phyloP scores from a whole-genome alignment of 2,113 vertebrate genomes.

The Leptodactylus fuscus region DNA sequence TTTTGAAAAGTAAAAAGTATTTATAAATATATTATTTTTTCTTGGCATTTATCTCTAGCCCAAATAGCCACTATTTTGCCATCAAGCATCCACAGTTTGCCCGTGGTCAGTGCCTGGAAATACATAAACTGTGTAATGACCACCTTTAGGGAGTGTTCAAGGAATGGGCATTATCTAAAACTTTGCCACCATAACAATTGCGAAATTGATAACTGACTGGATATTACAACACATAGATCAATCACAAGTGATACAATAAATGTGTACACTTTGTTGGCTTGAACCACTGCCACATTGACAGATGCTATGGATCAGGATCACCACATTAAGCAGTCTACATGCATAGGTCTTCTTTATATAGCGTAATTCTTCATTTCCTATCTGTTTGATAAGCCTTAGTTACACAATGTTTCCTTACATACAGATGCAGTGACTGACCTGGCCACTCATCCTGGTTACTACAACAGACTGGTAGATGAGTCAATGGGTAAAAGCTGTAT shows the following conservation, averaged over 20 bases:
- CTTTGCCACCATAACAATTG: not conserved
- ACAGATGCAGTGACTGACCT: conserved; percentile 86
- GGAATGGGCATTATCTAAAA: not conserved
- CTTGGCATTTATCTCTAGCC: not conserved
- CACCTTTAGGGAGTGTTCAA: not conserved
- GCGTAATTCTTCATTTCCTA: not conserved
- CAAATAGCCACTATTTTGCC: not conserved
- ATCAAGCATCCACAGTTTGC: not conserved
- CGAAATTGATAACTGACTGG: no score
- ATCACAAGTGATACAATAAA: no score
- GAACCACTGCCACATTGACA: not conserved
- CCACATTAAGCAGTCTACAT: no score
- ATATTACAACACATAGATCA: no score
- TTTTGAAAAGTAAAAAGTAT: not conserved
- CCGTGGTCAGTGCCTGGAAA: not conserved
- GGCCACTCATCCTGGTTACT: conserved; percentile 82
- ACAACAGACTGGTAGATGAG: conserved; percentile 81
- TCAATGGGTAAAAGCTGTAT: conserved; percentile 86
- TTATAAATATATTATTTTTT: not conserved
- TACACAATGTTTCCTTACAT: not conserved
- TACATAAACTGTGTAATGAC: not conserved
- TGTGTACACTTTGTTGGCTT: not conserved
- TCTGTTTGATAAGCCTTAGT: no score
- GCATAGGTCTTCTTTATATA: not conserved
- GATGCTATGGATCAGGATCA: not conserved